Evolutionary conservation across 2,888 invertebrate species (phyloP), one percentile per base, ranked within the genome.

Genomic region (Exocentrus adspersus): DNA sequence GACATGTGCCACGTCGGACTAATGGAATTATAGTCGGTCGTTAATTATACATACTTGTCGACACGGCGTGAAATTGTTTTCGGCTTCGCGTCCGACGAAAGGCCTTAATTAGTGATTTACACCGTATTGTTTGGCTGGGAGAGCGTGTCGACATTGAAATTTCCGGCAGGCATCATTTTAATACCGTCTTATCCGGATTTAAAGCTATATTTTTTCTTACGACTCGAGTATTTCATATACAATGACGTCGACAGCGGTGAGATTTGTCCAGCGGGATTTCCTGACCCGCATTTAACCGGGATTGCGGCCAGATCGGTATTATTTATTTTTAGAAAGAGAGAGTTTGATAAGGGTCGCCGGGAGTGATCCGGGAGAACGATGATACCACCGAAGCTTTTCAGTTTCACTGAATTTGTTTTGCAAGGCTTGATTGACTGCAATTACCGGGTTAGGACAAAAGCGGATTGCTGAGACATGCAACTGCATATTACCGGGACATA

Each of bases 41-140:
- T 24, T 28, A 48, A 28, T 48, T 24, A 14, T 28, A 28, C 24
- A 17, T 24, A 28, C 37, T 37, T 37, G 37, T 48, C 24, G 9
- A 28, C 28, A 48, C 24, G 14, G 24, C 16, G 14, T 7, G 28
- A 28, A 28, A 48, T 48, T 48, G 48, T 28, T 48, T 48, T 48
- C 10, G 17, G 24, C 16, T 7, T 48, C 9, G 28, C 48, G 14
- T 48, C 37, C 37, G 14, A 12, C 12, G 1, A n/a, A 37, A 37
- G 37, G n/a, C 10, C 37, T 9, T 37, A 37, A 37, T 37, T 37
- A 37, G 37, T 37, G 37, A 37, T 37, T n/a, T 37, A 37, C 3
- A 37, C 37, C 12, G n/a, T n/a, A 37, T 37, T 37, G 37, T 37
- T 37, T n/a, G n/a, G 37, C 1, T 2, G 37, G 37, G n/a, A 12